Evolutionary conservation across 23 tunicate genomes (phyloP).

Genomic region (Halocynthia roretzi): DNA sequence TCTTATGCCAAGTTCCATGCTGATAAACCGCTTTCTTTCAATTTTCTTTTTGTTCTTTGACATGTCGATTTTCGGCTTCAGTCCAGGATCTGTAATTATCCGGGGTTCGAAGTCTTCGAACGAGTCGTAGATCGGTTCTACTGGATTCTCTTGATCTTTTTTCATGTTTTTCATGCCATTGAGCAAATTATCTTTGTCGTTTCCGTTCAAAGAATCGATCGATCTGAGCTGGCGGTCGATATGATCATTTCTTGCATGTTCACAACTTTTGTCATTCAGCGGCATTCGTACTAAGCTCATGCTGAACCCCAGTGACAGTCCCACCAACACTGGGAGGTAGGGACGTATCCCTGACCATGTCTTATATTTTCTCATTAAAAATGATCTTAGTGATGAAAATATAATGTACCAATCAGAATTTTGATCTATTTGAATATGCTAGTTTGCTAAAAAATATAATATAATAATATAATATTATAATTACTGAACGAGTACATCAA

Average conservation of each 20-base stretch:
- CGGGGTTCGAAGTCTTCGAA: constrained; percentile 97
- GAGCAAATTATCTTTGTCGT: background rate
- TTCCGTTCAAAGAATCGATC: background rate
- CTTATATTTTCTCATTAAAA: constrained; percentile 15
- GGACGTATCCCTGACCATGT: constrained; percentile 38
- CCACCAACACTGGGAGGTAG: constrained; percentile 65
- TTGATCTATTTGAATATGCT: too few relatives aligned
- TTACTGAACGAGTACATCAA: too few relatives aligned
- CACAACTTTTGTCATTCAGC: constrained; percentile 61
- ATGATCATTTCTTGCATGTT: constrained; percentile 58
- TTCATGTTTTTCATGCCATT: constrained; percentile 8
- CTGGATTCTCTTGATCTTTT: constrained; percentile 62
- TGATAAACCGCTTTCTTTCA: constrained; percentile 72
- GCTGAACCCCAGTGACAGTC: constrained; percentile 83
- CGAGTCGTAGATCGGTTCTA: constrained; percentile 67
- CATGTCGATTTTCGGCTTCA: constrained; percentile 70
- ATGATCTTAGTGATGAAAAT: too few relatives aligned
- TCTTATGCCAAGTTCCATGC: constrained; percentile 89
- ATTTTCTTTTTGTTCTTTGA: constrained; percentile 77
- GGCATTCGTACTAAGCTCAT: constrained; percentile 83
- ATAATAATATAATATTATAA: too few relatives aligned
- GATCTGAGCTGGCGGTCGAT: constrained; percentile 50
- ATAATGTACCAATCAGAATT: too few relatives aligned
- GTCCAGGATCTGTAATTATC: constrained; percentile 87
- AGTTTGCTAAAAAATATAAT: too few relatives aligned